Evolutionary conservation across 2,113 vertebrate species (phyloP).

Genomic region (Haliaeetus leucogaster): DNA sequence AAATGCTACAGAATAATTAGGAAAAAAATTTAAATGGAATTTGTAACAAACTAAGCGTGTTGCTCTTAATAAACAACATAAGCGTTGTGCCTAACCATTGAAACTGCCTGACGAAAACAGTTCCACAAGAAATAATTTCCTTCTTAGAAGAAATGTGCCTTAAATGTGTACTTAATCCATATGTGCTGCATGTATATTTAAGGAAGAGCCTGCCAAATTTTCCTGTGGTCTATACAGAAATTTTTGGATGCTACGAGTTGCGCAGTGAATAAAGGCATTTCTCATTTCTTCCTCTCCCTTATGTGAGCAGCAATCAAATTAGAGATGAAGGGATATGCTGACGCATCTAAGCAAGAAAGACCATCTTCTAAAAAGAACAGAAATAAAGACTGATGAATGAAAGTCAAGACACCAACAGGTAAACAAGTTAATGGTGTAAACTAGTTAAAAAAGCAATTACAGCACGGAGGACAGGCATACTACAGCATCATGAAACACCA

Average conservation of each 20-base stretch:
- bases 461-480: not conserved
- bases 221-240: not conserved
- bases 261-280: not conserved
- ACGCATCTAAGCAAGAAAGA: not conserved
- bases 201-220: not conserved
- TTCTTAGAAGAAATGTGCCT: not conserved
- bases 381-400: not conserved
- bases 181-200: not conserved
- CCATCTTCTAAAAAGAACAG: not conserved
- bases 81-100: not conserved
- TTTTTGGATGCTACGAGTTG: not conserved
- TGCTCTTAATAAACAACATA: constrained; percentile 14
- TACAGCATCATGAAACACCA: not conserved
- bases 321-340: not conserved
- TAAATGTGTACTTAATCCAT: not conserved
- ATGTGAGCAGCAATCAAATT: not conserved
- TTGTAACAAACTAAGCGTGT: not conserved
- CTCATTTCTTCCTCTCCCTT: not conserved
- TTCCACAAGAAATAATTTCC: not conserved
- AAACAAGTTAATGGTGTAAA: not conserved
- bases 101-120: not conserved
- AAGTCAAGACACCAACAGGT: not conserved
- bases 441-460: not conserved
- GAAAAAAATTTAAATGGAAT: not conserved
- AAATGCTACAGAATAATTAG: not conserved